Base-by-base conservation (phyloP, 2,888 invertebrate species). In the Cryptus armator region DNA sequence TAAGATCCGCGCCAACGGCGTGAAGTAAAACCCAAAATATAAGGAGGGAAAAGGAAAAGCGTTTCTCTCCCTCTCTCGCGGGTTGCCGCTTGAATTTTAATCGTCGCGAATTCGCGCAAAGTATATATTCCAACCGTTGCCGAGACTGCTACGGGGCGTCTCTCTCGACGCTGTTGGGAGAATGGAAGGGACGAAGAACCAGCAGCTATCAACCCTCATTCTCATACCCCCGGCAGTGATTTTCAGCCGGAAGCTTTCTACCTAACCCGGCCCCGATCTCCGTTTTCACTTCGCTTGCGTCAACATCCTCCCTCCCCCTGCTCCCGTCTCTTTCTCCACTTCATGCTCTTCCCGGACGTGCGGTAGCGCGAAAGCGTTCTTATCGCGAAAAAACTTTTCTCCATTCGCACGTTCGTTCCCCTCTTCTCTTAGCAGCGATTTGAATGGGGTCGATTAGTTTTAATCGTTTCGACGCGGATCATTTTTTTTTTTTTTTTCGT, bases 1-100 rank as follows among this genome's bases (percentile, higher is more conserved):
- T 90, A 91, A 91, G 91, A 91, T 91, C 87, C 89, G 87, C 83
- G 85, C 81, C 24, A 14, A 10, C 53, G 70, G 83, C 59, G 86
- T 83, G 86, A 88, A 88, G 86, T 87, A 88, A 90, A 90, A 90
- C 86, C 89, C 29, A 87, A 91, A 92, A 82, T 83, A 91, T 91
- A 91, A 90, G 90, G 83, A 86, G 86, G 46, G 53, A 64, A 32
- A 51, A 76, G 72, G 68, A 71, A 37, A 37, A 37, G 37, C 37
- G 37, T 37, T 37, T 37, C 32, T 68, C 70, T 62, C 62, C 48
- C 37, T 37, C 37, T 46, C 71, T 56, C 71, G 77, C 71, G 76
- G 64, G 19, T 48, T 78, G 76, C 79, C 75, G 75, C 81, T 72
- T 85, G 86, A 86, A 86, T 86, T 86, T 86, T 86, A 86, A 86